A percentile compares a stretch with the other conserved stretches of the same genome.
phyloP scores from a whole-genome alignment of 2,797 vertebrate species.

The Macrochelys suwanniensis region DNA sequence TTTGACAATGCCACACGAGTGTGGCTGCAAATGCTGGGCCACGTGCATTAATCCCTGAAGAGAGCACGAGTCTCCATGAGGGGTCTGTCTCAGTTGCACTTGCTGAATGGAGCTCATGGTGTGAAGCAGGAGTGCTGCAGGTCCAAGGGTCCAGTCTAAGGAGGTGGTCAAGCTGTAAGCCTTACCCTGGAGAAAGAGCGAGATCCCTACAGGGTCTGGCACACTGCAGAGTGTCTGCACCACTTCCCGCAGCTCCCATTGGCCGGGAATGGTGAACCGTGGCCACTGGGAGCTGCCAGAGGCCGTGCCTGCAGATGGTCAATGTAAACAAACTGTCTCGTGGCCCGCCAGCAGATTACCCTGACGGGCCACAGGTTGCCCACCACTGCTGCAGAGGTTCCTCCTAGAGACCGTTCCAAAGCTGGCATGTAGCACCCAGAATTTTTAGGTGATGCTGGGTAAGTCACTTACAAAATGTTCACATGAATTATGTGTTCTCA shows the following conservation, averaged over 20 bases:
- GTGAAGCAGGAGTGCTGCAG: not conserved
- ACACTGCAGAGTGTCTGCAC: not conserved
- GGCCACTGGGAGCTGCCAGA: no score
- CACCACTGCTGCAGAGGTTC: not conserved
- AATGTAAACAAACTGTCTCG: no score
- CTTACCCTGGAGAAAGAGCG: not conserved
- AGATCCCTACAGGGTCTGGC: not conserved
- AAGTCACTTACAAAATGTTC: not conserved
- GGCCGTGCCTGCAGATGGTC: no score
- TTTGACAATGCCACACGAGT: not conserved
- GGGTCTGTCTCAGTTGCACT: not conserved
- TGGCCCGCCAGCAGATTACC: no score
- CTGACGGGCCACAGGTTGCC: no score
- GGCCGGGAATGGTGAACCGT: no score
- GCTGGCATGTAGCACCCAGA: not conserved
- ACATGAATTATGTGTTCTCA: not conserved
- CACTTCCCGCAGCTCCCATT: no score
- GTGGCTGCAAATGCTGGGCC: not conserved
- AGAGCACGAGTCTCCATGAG: not conserved
- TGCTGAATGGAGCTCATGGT: not conserved
- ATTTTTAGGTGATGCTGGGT: accelerated
- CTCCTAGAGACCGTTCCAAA: not conserved
- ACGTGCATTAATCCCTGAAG: not conserved
- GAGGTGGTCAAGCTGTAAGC: not conserved
- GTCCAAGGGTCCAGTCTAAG: not conserved